Percentiles rank a stretch among this genome's conserved stretches.
Evolutionary conservation across 2,113 vertebrate species (phyloP).

Genomic region (Bubo scandiacus): DNA sequence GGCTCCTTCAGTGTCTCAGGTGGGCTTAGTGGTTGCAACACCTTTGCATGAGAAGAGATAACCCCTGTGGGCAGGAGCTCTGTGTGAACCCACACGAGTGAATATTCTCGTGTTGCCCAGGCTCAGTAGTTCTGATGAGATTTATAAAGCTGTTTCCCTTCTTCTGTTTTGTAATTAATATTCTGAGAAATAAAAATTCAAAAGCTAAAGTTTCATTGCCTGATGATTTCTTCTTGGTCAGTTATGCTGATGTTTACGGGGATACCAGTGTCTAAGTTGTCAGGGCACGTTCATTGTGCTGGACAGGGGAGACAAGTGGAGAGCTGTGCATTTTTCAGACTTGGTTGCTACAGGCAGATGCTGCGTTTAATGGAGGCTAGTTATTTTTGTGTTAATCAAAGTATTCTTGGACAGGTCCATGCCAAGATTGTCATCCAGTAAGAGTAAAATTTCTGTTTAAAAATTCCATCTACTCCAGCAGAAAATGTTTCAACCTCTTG

Average conservation of each 20-base stretch:
- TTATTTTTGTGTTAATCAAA: background rate
- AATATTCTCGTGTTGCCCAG: background rate
- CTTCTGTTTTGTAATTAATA: background rate
- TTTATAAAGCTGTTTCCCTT: background rate
- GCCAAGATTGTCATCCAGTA: background rate
- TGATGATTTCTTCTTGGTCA: background rate
- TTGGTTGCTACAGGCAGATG: background rate
- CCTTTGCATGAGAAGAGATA: background rate
- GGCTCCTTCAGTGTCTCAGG: background rate
- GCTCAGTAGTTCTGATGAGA: background rate
- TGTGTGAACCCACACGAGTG: background rate
- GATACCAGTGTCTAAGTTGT: accelerated
- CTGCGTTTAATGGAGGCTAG: background rate
- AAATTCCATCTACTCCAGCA: background rate
- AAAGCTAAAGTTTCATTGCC: background rate
- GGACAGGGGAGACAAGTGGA: background rate
- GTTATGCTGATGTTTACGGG: background rate
- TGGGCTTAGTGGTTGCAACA: background rate
- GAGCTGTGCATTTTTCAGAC: background rate
- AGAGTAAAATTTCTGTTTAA: background rate
- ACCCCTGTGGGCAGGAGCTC: background rate
- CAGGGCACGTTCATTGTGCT: background rate
- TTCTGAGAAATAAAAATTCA: background rate
- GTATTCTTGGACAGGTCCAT: background rate
- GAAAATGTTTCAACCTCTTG: background rate